Conservation (phyloP, 2,888 invertebrate genomes). For the Metallyticus violacea region DNA sequence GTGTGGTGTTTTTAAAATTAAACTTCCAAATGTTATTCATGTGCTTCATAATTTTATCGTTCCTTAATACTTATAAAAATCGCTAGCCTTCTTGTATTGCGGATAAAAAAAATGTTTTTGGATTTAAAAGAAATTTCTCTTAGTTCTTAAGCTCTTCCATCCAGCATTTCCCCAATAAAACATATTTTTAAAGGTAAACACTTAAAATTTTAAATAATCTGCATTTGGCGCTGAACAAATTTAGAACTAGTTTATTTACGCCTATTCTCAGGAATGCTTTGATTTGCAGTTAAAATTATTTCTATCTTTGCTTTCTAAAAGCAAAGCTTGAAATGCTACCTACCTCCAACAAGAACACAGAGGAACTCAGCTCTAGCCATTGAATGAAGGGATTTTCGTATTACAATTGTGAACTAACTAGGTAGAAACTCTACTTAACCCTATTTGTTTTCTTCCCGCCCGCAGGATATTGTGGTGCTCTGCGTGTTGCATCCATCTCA, state of each 20-base stretch:
- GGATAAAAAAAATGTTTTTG: too few species aligned
- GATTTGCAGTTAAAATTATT: background rate
- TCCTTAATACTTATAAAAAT: too few species aligned
- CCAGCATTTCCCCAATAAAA: background rate
- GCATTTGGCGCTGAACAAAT: too few species aligned
- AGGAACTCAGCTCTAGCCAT: background rate
- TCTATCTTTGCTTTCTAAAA: background rate
- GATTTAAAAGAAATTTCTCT: background rate
- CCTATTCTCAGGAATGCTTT: background rate
- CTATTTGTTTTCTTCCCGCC: background rate
- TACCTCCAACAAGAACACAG: too few species aligned
- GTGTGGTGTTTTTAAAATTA: too few species aligned
- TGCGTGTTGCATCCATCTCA: background rate
- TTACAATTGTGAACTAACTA: background rate
- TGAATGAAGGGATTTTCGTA: background rate
- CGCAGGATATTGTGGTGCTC: background rate
- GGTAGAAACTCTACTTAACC: background rate
- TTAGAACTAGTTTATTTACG: too few species aligned
- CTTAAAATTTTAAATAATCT: too few species aligned
- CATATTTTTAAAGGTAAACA: too few species aligned
- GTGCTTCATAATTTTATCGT: too few species aligned
- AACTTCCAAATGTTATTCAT: too few species aligned
- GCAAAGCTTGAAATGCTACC: background rate
- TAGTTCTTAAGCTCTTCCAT: background rate
- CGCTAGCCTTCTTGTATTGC: too few species aligned